phyloP scores from a whole-genome alignment of 1,140 invertebrate genomes.

The Acromyrmex heyeri region DNA sequence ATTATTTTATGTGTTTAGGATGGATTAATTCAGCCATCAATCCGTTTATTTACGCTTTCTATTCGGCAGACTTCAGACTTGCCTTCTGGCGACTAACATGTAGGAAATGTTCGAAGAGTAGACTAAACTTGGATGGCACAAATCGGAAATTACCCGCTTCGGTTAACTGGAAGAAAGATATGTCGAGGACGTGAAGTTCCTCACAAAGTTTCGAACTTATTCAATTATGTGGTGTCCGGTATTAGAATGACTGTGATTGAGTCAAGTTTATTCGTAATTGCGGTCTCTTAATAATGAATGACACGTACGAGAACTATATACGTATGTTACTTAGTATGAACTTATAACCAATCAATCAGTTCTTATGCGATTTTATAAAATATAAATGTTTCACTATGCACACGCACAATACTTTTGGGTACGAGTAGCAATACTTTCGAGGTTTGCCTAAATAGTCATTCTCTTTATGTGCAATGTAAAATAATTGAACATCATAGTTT shows the following conservation, averaged over 20 bases:
- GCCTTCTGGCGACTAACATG: conserved; percentile 93
- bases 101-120: conserved; percentile 77
- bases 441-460: not conserved
- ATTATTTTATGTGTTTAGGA: conserved; percentile 80
- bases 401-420: conserved; percentile 31
- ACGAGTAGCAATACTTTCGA: not conserved
- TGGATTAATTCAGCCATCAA: conserved; percentile 97
- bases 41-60: conserved; percentile 95
- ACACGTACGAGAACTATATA: not conserved
- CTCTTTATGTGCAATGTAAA: not conserved
- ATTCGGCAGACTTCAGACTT: conserved; percentile 93
- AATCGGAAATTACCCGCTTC: conserved; percentile 68
- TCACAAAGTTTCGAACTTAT: conserved; percentile 37
- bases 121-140: conserved; percentile 63
- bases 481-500: not conserved
- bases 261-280: conserved; percentile 26
- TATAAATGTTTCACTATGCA: conserved; percentile 37
- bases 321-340: not conserved
- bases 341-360: conserved; percentile 1
- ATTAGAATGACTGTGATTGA: conserved; percentile 42
- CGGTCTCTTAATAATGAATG: not conserved
- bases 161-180: conserved; percentile 72
- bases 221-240: conserved; percentile 28
- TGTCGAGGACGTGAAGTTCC: conserved; percentile 72
- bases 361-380: conserved; percentile 23